These are phyloP conservation scores for Cephus runcator DNA, from an alignment of 2,888 invertebrate species.

Conservation along the genomic window DNA sequence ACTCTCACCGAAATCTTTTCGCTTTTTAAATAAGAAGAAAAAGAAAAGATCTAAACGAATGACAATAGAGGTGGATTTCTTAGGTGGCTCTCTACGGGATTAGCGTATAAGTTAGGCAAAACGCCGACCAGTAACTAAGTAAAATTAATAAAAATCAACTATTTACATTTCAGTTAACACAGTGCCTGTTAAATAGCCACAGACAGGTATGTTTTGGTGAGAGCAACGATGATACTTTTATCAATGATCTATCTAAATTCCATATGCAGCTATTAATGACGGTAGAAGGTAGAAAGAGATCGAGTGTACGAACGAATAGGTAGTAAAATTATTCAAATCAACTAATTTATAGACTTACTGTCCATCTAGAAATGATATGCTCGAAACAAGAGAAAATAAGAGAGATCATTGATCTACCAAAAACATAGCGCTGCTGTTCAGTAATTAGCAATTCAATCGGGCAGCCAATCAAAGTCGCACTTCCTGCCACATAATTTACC, in stretches of 20 bases:
- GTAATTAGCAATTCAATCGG: slow-evolving; percentile 31
- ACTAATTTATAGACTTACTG: background rate
- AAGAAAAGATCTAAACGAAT: background rate
- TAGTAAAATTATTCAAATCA: background rate
- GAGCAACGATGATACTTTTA: slow-evolving; percentile 7
- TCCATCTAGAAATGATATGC: background rate
- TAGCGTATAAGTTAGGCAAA: background rate
- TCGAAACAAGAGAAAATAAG: background rate
- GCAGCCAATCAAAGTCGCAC: slow-evolving; percentile 20
- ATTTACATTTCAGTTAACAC: slow-evolving; percentile 1
- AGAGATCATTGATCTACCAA: background rate
- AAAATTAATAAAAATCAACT: background rate
- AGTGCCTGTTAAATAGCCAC: slow-evolving; percentile 13
- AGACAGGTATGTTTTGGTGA: slow-evolving; percentile 50
- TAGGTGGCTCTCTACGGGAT: background rate
- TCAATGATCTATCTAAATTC: background rate
- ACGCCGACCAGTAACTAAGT: background rate
- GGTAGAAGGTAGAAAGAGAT: background rate
- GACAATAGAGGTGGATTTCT: background rate
- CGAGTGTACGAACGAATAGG: background rate
- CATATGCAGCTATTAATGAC: background rate
- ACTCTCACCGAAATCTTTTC: slow-evolving; percentile 12
- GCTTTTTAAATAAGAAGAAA: slow-evolving; percentile 12
- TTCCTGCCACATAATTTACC: slow-evolving; percentile 54
- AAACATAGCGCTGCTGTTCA: background rate